Conservation (phyloP, 2,888 invertebrate species). For the Scaptodrosophila latifasciaeformis region DNA sequence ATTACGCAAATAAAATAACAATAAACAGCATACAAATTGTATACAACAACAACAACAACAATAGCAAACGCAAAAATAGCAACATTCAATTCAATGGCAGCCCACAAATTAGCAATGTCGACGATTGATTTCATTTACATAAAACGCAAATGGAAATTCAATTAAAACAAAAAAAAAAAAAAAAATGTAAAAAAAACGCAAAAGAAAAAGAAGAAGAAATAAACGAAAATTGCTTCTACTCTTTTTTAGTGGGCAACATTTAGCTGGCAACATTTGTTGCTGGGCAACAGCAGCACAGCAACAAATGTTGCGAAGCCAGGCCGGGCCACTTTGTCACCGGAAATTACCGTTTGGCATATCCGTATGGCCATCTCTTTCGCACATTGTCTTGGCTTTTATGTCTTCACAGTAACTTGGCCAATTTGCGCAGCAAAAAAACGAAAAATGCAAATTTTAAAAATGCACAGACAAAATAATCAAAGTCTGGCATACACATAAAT, state of each 20-base stretch:
- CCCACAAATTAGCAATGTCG: slow-evolving; percentile 31
- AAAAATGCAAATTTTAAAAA: too few species aligned
- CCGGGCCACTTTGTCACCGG: not conserved
- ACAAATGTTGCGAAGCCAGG: too few species aligned
- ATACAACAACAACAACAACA: slow-evolving; percentile 16
- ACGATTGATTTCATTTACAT: slow-evolving; percentile 21
- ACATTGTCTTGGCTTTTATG: too few species aligned
- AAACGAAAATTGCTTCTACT: slow-evolving; percentile 8
- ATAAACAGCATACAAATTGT: not conserved
- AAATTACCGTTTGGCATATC: not conserved
- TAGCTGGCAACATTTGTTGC: too few species aligned
- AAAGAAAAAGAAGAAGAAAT: slow-evolving; percentile 6
- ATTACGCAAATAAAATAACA: slow-evolving; percentile 11
- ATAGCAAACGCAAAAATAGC: slow-evolving; percentile 1
- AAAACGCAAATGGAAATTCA: slow-evolving; percentile 6
- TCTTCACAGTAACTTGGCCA: too few species aligned
- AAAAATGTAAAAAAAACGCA: slow-evolving; percentile 13
- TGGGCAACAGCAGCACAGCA: too few species aligned
- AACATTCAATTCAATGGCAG: slow-evolving; percentile 6
- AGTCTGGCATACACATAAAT: too few species aligned
- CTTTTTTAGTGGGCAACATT: too few species aligned
- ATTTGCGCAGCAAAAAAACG: too few species aligned
- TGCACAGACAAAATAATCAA: too few species aligned
- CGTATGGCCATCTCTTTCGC: too few species aligned
- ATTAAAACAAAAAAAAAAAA: not conserved